These are phyloP conservation scores for Zootoca vivipara DNA, from an alignment of 2,113 vertebrate species.

Conservation along the genomic window DNA sequence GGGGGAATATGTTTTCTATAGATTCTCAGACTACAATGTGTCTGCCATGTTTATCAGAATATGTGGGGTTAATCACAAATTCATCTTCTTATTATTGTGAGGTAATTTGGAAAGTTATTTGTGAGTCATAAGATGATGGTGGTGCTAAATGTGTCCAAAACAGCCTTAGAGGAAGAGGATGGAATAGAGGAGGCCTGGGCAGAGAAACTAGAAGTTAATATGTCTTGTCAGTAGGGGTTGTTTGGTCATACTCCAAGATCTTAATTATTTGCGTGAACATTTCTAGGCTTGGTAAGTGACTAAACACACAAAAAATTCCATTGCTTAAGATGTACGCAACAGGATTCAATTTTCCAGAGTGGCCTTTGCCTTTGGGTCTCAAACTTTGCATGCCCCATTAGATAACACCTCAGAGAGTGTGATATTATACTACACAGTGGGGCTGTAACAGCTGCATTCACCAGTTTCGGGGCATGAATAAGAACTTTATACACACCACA, in stretches of 20 bases:
- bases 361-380: background rate
- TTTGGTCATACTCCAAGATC: conserved; percentile 26
- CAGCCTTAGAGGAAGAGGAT: conserved; percentile 47
- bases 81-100: conserved; percentile 24
- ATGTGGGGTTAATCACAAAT: background rate
- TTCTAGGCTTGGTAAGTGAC: background rate
- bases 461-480: background rate
- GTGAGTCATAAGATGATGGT: conserved; percentile 41
- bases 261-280: background rate
- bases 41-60: background rate
- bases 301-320: background rate
- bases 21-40: accelerated
- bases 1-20: background rate
- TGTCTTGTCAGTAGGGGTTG: conserved; percentile 23
- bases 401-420: background rate
- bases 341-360: background rate
- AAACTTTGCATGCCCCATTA: background rate
- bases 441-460: background rate
- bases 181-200: conserved; percentile 33
- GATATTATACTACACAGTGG: background rate
- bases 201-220: conserved; percentile 34
- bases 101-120: conserved; percentile 42
- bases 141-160: conserved; percentile 53
- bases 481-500: background rate
- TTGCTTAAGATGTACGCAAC: background rate